Evolutionary conservation across 2,113 vertebrate genomes (phyloP).

Genomic region (Saguinus midas): DNA sequence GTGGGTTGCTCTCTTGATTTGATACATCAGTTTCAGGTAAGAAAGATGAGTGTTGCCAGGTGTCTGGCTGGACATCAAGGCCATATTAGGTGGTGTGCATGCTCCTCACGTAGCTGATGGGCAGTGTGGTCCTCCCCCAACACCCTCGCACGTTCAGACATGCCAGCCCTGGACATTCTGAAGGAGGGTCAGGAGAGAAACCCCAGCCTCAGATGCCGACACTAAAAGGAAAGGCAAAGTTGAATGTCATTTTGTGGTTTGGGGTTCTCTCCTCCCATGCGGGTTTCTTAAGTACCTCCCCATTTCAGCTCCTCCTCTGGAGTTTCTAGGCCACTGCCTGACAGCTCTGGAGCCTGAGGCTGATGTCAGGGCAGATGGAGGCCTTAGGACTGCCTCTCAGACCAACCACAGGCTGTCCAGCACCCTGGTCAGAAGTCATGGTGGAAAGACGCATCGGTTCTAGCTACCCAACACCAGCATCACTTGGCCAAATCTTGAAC

Average conservation of each 20-base stretch:
- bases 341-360: not conserved
- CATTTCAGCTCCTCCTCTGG: not conserved
- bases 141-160: rapidly evolving
- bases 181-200: not conserved
- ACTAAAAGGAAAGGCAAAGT: not conserved
- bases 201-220: not conserved
- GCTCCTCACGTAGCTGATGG: not conserved
- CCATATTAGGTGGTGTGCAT: rapidly evolving
- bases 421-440: rapidly evolving
- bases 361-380: not conserved
- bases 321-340: not conserved
- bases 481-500: too few species aligned
- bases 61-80: not conserved
- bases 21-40: not conserved
- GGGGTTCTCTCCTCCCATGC: not conserved
- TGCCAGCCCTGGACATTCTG: not conserved
- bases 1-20: not conserved
- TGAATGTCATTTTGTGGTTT: not conserved
- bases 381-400: not conserved
- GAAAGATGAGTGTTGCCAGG: rapidly evolving
- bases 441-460: not conserved
- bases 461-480: not conserved
- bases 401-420: not conserved
- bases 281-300: not conserved
- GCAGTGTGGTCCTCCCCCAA: not conserved